Evolutionary conservation across 2,888 invertebrate species (phyloP), one percentile per base, ranked within the genome.

Genomic region (Eupithecia centaureata): DNA sequence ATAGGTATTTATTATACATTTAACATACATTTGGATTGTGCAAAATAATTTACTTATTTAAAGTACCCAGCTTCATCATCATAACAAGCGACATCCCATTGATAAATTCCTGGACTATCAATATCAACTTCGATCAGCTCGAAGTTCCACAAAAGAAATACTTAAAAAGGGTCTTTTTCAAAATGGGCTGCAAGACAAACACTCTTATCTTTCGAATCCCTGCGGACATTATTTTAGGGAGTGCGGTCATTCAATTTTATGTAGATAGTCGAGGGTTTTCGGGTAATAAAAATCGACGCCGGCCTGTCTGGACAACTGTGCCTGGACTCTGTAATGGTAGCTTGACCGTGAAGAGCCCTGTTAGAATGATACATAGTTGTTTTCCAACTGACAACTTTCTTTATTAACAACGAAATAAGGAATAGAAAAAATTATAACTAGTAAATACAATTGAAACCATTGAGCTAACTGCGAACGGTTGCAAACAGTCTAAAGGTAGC

Each of bases 211-310:
- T 56, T 18, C 56, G 28, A 30, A 30, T 56, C 56, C 30, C 30
- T 30, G 10, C 52, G 52, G 52, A 10, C 30, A 56, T 56, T 56
- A 56, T 30, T 56, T 56, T 30, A 56, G 28, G 30, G n/a, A 30
- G 27, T 18, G 27, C 52, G 30, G 56, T 56, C 56, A 30, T 27
- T 30, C 56, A 30, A 30, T 27, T 56, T 56, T 56, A 56, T 56
- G 56, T 56, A 56, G 28, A 56, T 56, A 56, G 56, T 15, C n/a
- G 30, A 28, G 15, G 18, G 15, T 15, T 30, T 28, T 56, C 30
- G n/a, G 8, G 52, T 27, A 25, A 52, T 27, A 27, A 52, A 52
- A 52, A 52, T 27, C 52, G 52, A 52, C 52, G 52, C 52, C 52
- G 8, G 5, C 7, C 27, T 27, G 52, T 52, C 52, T 52, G 52